Evolutionary conservation across 2,888 invertebrate species (phyloP), one percentile per base, ranked within the genome.

Genomic region (Melieria omissa): DNA sequence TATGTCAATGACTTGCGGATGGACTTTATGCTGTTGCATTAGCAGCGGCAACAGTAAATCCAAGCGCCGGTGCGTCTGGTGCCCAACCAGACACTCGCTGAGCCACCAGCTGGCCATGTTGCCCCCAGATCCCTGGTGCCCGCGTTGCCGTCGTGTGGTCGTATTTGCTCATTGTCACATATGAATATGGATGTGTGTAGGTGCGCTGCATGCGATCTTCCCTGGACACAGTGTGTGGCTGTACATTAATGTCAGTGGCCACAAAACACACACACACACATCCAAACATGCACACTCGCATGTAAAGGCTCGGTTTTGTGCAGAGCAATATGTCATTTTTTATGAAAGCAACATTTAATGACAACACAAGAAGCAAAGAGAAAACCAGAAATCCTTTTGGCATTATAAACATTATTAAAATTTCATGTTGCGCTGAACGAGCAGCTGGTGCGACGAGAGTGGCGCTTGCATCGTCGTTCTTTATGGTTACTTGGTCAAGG

Each of bases 361-460:
- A 80, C 81, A 80, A 80, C 55, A 52, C 29, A 58, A 47, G 49
- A 47, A 60, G 29, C 41, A 52, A 29, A 42, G 75, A 72, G 78
- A 76, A 72, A 74, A 76, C 78, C 78, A 80, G 79, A 82, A 81
- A 82, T 81, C 82, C 80, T 82, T 81, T 80, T 81, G 81, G 82
- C 82, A 82, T 81, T 82, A 82, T 81, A 82, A 81, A 81, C 82
- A 81, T 81, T 81, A 81, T 81, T 81, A 81, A 81, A 81, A 82
- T 81, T 81, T 81, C 80, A 81, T 81, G 80, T 81, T 81, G 78
- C 78, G 80, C 78, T 52, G n/a, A n/a, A n/a, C 52, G 14, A 52
- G 12, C 52, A n/a, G 12, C 10, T 52, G 14, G 14, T 52, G 52
- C 52, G 14, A 52, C 12, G 12, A 49, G 12, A 10, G 12, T 3